Conservation (phyloP, 1,140 invertebrate species). For the Octopus bimaculoides region DNA sequence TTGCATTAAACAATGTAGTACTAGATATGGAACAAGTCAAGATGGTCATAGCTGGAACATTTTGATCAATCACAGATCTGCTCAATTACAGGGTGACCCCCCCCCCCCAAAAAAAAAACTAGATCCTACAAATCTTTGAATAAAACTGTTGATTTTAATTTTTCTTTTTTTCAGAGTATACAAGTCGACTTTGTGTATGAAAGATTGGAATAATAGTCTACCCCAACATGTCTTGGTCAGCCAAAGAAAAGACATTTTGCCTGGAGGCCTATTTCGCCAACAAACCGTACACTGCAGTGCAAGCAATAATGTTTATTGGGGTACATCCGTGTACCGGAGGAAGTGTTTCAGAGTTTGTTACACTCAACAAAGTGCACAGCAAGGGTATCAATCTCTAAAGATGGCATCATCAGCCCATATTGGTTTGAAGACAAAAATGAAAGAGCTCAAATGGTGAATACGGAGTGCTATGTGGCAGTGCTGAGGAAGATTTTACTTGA, state of each 20-base stretch:
- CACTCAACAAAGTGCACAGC: neutral
- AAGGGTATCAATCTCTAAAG: neutral
- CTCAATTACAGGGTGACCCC: no score
- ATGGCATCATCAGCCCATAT: neutral
- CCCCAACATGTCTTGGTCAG: neutral
- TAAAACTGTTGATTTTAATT: neutral
- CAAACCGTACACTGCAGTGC: neutral
- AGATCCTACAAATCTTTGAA: neutral
- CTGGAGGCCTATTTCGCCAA: neutral
- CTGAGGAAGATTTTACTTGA: neutral
- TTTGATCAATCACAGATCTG: no score
- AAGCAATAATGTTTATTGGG: conserved; percentile 6
- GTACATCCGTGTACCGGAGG: neutral
- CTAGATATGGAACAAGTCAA: no score
- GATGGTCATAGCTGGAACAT: no score
- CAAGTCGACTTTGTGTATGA: neutral
- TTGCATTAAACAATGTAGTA: no score
- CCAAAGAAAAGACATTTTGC: conserved; percentile 4
- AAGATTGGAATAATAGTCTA: neutral
- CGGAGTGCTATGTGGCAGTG: neutral
- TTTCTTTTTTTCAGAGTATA: neutral
- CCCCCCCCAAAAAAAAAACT: no score
- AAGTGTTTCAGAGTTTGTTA: neutral
- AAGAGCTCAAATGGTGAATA: neutral
- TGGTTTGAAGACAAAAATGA: neutral